Evolutionary conservation across 2,888 invertebrate genomes (phyloP), one percentile per base, ranked within the genome.

Genomic region (Anodontia alba): DNA sequence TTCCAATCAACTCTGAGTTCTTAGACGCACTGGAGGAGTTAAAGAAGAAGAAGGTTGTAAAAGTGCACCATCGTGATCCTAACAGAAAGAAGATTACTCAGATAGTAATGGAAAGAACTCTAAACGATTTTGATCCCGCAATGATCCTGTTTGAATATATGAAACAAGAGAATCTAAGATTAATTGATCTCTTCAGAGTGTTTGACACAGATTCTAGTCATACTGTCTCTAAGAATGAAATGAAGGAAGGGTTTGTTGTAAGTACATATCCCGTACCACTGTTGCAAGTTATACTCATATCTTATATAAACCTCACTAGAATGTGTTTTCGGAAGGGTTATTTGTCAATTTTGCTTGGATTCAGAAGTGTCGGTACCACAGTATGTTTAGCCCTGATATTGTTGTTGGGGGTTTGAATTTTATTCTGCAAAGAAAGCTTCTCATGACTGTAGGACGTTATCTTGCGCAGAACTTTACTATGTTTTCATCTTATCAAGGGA

Each of bases 81-180:
- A 83, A 83, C 66, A 76, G 76, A 46, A 87, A 87, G 73, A 80
- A 83, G 69, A 80, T 86, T 0, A 80, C 77, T 1, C 84, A 76
- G 0, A 82, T 84, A 0, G 46, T 78, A n/a, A 70, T 79, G 23
- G 70, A 80, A 26, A 77, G 73, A 29, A 80, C 82, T 20, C 43
- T 86, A 7, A 78, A 80, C 17, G 84, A 87, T 62, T 84, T 80
- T 68, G 87, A 89, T 57, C 89, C 89, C 1, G 76, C 85, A 1
- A 76, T 87, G 77, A 73, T 89, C 0, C 62, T 89, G 77, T 89
- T 89, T 75, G 89, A 89, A 71, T 87, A 87, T 46, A 89, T 89
- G 89, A 84, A 81, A 70, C 89, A 88, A 42, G 86, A 89, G 67
- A 86, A 86, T 71, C 73, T 89, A 3, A 81, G 89, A n/a, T 67